Evolutionary conservation across 2,888 invertebrate genomes (phyloP), one percentile per base, ranked within the genome.

Genomic region (Eurytoma californica): DNA sequence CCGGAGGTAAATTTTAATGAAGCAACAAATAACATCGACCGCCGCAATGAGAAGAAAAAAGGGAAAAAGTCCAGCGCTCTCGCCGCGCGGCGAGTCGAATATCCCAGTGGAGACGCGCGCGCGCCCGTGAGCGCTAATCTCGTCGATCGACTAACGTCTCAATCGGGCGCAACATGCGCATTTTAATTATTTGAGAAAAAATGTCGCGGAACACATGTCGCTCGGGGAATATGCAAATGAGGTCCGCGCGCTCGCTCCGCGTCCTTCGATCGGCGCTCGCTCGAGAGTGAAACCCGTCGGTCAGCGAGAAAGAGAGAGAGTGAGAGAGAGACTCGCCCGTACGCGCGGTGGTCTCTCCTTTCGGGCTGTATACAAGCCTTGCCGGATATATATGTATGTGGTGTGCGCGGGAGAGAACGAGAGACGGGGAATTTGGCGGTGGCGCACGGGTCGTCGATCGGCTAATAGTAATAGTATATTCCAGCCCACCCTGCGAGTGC

Each of bases 401-500:
- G 18, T n/a, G n/a, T n/a, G 30, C n/a, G 53, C n/a, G 47, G 57
- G 39, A 13, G 55, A 28, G 18, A 47, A 18, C 67, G 53, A 51
- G 28, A 3, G 53, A 53, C 53, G 49, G 67, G 14, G n/a, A 12
- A 58, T 39, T 58, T 28, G 47, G 24, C 60, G 49, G 24, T n/a
- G 53, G 70, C 58, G 20, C 73, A 28, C 57, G 57, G 73, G 57
- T 74, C 65, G 82, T 81, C 80, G 83, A 86, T 84, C 86, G 84
- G 84, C 86, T 84, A 86, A 85, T 82, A 84, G 84, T 83, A 84
- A 84, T 80, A 84, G 82, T 82, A 82, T 61, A 61, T 84, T 81
- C 84, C 79, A 81, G 87, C 84, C 87, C 86, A 87, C 86, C 87
- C 86, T 86, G 87, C 12, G 39, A 61, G 87, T 83, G 86, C 84